Evolutionary conservation across 2,888 invertebrate species (phyloP).

Genomic region (Acrobasis repandana): DNA sequence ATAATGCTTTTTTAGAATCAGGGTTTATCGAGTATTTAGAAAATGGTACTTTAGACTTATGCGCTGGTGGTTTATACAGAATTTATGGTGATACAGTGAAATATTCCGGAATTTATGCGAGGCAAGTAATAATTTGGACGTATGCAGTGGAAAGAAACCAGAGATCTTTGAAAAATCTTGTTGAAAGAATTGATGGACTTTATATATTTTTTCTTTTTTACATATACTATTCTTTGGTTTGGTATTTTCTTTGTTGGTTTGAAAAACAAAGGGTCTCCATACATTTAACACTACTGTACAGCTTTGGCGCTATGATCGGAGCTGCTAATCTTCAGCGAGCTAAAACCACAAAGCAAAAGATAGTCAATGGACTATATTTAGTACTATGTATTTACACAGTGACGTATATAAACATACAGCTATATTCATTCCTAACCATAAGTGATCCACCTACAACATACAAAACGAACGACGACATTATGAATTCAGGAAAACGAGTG

Average conservation of each 20-base stretch:
- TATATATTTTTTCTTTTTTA: slow-evolving; percentile 63
- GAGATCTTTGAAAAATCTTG: slow-evolving; percentile 56
- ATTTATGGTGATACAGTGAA: slow-evolving; percentile 56
- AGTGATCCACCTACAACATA: slow-evolving; percentile 51
- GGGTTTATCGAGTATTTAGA: slow-evolving; percentile 48
- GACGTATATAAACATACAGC: slow-evolving; percentile 56
- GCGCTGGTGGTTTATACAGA: slow-evolving; percentile 63
- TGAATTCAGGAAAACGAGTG: slow-evolving; percentile 48
- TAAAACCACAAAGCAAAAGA: slow-evolving; percentile 55
- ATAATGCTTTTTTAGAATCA: slow-evolving; percentile 39
- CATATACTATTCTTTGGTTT: slow-evolving; percentile 47
- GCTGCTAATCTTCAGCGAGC: slow-evolving; percentile 50
- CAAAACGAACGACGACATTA: slow-evolving; percentile 52
- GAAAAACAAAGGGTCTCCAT: slow-evolving; percentile 46
- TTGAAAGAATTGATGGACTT: slow-evolving; percentile 48
- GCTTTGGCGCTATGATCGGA: slow-evolving; percentile 62
- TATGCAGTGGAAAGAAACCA: slow-evolving; percentile 52
- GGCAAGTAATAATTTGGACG: slow-evolving; percentile 57
- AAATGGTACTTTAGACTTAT: slow-evolving; percentile 60
- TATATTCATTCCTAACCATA: slow-evolving; percentile 65
- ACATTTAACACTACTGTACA: slow-evolving; percentile 46
- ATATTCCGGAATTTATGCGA: slow-evolving; percentile 62
- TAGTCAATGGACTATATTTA: slow-evolving; percentile 56
- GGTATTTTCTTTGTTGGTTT: slow-evolving; percentile 48
- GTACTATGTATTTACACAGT: slow-evolving; percentile 57